Base-by-base conservation (phyloP, 1,140 invertebrate species). In the Lanistes nyassanus region DNA sequence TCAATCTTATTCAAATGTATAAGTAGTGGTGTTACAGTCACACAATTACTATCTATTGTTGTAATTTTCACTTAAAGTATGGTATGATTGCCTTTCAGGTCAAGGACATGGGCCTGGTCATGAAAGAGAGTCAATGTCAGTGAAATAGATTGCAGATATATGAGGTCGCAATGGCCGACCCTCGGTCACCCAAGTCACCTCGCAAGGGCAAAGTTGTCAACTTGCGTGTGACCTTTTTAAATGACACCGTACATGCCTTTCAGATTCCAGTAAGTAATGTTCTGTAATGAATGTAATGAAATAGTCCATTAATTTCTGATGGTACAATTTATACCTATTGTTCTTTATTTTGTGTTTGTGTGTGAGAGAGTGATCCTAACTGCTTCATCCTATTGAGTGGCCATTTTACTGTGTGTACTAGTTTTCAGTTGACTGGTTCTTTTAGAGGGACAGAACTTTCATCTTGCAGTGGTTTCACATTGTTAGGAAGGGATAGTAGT, bases 161-260 rank as follows among this genome's bases (percentile, higher is more conserved):
- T 42, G 62, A 31, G 58, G 73, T 68, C 42, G 75, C 64, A 53
- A 82, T 84, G 81, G 71, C 76, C 60, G 79, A 82, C 75, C 78
- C 81, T 34, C 62, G 81, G 68, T 79, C 82, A 66, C 82, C 80
- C 39, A 79, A 80, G 73, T 79, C 80, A 56, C 83, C 82, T 36
- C 76, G 79, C 36, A 85, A 85, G 79, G 85, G 85, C 58, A 86
- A 86, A 73, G 76, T 81, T 34, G 78, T 86, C 76, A 84, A 79
- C 56, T 64, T 86, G 29, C 69, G 81, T 26, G 81, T 86, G 62
- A 70, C 76, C 39, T 84, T 86, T 64, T 74, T 86, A 16, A 84
- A 86, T 72, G 82, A 83, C 69, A 81, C 77, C 29, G 77, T 82
- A 21, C 82, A 83, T 74, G 84, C 76, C 39, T 85, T 86, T 68